A percentile compares a stretch with the other conserved stretches of the same genome.
These are phyloP conservation scores for Emys orbicularis DNA, from an alignment of 2,797 vertebrate species.

Conservation along the genomic window DNA sequence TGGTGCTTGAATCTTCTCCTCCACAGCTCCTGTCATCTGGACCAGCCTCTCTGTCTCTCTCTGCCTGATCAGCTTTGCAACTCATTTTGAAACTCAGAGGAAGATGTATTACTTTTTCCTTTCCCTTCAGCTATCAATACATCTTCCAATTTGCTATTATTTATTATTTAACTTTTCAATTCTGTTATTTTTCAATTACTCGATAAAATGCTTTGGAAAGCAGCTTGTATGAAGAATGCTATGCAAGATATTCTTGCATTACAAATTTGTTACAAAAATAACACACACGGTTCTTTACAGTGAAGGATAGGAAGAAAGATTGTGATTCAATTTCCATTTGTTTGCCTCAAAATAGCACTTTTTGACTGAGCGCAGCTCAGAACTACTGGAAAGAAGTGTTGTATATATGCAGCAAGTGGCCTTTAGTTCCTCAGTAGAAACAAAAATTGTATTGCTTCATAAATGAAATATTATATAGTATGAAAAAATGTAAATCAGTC, in stretches of 20 bases:
- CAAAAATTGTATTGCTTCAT: not conserved
- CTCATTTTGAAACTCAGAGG: not conserved
- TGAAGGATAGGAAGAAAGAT: not conserved
- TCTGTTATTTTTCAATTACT: not conserved
- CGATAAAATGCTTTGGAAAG: not conserved
- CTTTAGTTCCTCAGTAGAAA: slow-evolving; percentile 29
- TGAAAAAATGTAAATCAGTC: not conserved
- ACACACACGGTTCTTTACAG: not conserved
- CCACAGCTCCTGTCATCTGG: not conserved
- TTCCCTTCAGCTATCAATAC: not conserved
- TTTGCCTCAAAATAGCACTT: not conserved
- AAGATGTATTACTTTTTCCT: not conserved
- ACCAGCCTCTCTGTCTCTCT: not conserved
- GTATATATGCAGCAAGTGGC: not conserved
- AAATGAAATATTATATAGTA: not conserved
- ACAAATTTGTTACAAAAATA: not conserved
- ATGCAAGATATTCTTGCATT: not conserved
- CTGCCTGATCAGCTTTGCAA: not conserved
- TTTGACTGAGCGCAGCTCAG: not conserved
- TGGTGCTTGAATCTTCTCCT: not conserved
- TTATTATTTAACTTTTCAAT: not conserved
- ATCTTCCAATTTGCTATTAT: not conserved
- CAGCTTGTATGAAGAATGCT: not conserved
- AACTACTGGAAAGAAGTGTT: not conserved
- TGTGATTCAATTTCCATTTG: not conserved